Percentiles rank a stretch among this genome's conserved stretches.
Conservation (phyloP, 2,113 vertebrate genomes). For the Stigmatopora argus region DNA sequence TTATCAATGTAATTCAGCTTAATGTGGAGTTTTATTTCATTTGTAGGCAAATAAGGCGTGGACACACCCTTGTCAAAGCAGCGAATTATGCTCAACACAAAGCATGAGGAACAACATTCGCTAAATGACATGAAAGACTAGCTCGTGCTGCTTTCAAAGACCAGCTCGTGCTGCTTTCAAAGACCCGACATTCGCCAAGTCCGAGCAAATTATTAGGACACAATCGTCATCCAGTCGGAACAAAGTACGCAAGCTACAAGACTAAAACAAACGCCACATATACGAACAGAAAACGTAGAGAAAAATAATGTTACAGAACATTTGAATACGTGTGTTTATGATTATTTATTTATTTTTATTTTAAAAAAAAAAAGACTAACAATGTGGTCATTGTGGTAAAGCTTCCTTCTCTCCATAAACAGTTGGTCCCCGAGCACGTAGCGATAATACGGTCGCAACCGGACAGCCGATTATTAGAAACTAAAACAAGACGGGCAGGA, state of each 20-base stretch:
- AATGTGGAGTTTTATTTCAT: constrained; percentile 21
- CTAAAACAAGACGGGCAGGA: background rate
- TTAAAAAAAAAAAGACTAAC: constrained; percentile 5
- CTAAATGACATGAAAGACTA: background rate
- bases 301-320: background rate
- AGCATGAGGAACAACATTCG: constrained; percentile 21
- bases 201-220: background rate
- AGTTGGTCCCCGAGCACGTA: constrained; percentile 61
- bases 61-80: constrained; percentile 49
- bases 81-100: constrained; percentile 4
- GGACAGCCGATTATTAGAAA: background rate
- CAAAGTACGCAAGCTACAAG: background rate
- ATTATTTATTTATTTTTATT: background rate
- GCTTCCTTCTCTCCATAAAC: constrained; percentile 58
- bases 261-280: background rate
- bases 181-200: background rate
- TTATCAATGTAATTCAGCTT: constrained; percentile 4
- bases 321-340: background rate
- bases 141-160: background rate
- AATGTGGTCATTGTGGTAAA: constrained; percentile 12
- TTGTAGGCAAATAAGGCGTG: constrained; percentile 17
- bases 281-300: background rate
- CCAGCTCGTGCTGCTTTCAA: too few species aligned
- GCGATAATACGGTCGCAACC: background rate
- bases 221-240: background rate